Percentiles rank a stretch among this genome's conserved stretches.
phyloP scores from a whole-genome alignment of 2,113 vertebrate genomes.

The Pseudonaja textilis region DNA sequence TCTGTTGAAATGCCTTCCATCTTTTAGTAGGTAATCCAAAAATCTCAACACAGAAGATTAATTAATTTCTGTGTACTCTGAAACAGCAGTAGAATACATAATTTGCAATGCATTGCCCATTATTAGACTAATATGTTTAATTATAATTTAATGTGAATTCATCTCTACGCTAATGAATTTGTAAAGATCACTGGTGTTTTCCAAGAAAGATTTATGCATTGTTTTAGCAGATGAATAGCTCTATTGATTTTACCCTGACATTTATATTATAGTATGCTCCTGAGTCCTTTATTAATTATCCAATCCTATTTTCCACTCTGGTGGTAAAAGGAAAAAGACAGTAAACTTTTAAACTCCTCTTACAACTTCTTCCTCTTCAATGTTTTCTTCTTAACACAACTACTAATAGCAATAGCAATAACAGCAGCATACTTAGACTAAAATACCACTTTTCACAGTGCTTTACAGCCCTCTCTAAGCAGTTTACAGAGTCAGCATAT shows the following conservation, averaged over 20 bases:
- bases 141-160: conserved; percentile 66
- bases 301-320: conserved; percentile 69
- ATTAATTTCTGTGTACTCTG: background rate
- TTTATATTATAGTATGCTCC: conserved; percentile 27
- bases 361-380: conserved; percentile 23
- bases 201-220: conserved; percentile 55
- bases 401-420: background rate
- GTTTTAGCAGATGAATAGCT: conserved; percentile 51
- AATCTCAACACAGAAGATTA: background rate
- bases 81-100: conserved; percentile 36
- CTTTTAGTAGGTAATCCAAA: background rate
- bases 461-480: background rate
- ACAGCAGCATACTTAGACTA: background rate
- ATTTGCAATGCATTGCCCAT: conserved; percentile 32
- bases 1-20: background rate
- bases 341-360: background rate
- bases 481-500: background rate
- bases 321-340: conserved; percentile 8
- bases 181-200: conserved; percentile 65
- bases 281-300: conserved; percentile 52
- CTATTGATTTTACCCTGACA: conserved; percentile 59
- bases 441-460: background rate
- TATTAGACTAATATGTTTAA: conserved; percentile 61
- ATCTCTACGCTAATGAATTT: conserved; percentile 65
- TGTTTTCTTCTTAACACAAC: conserved; percentile 33